phyloP scores from a whole-genome alignment of 2,113 vertebrate genomes.

The Alaudala cheleensis region DNA sequence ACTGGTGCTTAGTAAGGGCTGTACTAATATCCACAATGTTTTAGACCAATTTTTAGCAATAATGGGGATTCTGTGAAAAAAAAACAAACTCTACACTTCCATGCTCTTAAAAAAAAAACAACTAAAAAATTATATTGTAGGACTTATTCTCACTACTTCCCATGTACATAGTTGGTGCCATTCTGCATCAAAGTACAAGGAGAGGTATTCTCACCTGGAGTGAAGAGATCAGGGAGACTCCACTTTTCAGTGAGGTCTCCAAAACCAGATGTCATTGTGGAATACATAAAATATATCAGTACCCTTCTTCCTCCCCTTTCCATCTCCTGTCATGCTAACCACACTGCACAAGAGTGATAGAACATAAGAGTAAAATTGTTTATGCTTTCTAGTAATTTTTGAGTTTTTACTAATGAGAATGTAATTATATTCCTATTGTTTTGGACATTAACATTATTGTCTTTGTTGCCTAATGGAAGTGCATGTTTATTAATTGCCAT shows the following conservation, averaged over 20 bases:
- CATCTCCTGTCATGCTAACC: neutral
- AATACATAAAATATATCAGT: neutral
- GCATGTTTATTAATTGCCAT: neutral
- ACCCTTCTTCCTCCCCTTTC: neutral
- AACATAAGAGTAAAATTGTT: neutral
- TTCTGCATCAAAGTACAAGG: neutral
- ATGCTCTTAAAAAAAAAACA: neutral
- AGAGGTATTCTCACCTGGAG: neutral
- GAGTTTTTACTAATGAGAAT: neutral
- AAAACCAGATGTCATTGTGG: neutral
- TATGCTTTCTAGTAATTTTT: neutral
- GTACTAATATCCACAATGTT: neutral
- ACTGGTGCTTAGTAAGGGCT: neutral
- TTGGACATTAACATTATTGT: neutral
- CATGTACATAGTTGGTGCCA: neutral
- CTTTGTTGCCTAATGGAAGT: neutral
- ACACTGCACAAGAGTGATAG: neutral
- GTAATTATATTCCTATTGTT: neutral
- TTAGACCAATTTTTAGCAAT: constrained; percentile 6
- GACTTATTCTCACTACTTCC: neutral
- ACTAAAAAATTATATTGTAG: neutral
- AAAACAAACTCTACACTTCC: neutral
- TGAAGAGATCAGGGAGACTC: neutral
- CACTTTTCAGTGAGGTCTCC: neutral
- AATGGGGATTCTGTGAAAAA: neutral